Percentiles rank a stretch among this genome's conserved stretches.
These are phyloP conservation scores for Miniopterus natalensis DNA, from an alignment of 2,113 vertebrate genomes.

Conservation along the genomic window DNA sequence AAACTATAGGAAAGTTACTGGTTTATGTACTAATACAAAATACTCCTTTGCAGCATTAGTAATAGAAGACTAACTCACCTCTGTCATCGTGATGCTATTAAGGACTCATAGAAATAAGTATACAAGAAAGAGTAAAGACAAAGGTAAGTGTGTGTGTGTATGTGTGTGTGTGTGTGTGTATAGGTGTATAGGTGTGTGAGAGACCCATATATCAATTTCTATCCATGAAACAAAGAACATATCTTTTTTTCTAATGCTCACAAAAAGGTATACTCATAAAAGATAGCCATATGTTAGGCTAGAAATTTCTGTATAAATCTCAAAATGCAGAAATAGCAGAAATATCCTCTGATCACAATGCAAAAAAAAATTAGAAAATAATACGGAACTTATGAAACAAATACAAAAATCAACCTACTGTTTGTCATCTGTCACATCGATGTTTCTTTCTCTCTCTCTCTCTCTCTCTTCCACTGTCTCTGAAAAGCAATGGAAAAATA, in stretches of 20 bases:
- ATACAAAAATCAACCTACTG: not conserved
- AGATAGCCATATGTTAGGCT: not conserved
- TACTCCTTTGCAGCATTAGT: slow-evolving; percentile 39
- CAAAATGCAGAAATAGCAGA: slow-evolving; percentile 15
- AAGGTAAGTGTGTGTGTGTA: not conserved
- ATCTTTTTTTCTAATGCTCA: not conserved
- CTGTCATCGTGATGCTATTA: not conserved
- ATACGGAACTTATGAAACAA: not conserved
- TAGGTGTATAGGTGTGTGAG: not conserved
- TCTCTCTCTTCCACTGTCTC: too few species aligned
- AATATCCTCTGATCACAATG: not conserved
- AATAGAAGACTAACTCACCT: not conserved
- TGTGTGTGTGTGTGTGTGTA: not conserved
- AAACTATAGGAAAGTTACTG: not conserved
- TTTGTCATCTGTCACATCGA: not conserved
- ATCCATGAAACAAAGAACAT: not conserved
- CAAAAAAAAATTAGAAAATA: not conserved
- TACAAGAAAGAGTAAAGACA: not conserved
- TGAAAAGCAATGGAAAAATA: too few species aligned
- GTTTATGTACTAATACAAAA: slow-evolving; percentile 1
- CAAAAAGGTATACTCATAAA: not conserved
- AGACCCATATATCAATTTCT: not conserved
- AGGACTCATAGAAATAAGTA: not conserved
- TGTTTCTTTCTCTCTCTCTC: too few species aligned
- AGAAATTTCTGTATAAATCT: slow-evolving; percentile 30